Percentiles rank a stretch among this genome's conserved stretches.
Evolutionary conservation across 2,113 vertebrate species (phyloP).

Genomic region (Xenopus borealis): DNA sequence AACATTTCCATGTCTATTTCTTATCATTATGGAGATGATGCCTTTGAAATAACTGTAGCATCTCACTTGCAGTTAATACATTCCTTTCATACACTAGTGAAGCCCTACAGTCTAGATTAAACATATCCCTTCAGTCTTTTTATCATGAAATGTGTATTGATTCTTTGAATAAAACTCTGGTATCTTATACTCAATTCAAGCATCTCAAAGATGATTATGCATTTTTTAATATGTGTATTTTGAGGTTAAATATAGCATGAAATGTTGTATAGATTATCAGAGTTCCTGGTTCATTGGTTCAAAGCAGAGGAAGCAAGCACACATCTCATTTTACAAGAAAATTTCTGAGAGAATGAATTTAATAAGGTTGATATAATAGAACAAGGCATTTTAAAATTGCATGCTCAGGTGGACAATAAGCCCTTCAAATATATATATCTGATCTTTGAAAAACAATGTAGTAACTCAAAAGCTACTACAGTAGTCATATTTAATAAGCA

Average conservation of each 20-base stretch:
- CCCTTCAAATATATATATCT: slow-evolving; percentile 60
- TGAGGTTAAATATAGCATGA: slow-evolving; percentile 65
- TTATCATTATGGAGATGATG: neutral
- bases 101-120: slow-evolving; percentile 25
- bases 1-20: neutral
- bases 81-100: neutral
- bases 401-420: slow-evolving; percentile 65
- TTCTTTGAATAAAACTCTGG: slow-evolving; percentile 56
- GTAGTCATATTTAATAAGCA: slow-evolving; percentile 54
- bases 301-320: slow-evolving; percentile 52
- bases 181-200: slow-evolving; percentile 51
- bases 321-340: slow-evolving; percentile 73
- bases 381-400: slow-evolving; percentile 68
- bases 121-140: slow-evolving; percentile 42
- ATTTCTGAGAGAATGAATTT: slow-evolving; percentile 63
- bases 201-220: slow-evolving; percentile 63
- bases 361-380: slow-evolving; percentile 62
- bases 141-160: slow-evolving; percentile 53
- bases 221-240: slow-evolving; percentile 58
- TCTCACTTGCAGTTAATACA: slow-evolving; percentile 5
- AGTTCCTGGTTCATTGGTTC: slow-evolving; percentile 61
- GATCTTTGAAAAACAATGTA: slow-evolving; percentile 56
- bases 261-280: slow-evolving; percentile 57
- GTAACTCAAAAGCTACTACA: slow-evolving; percentile 52
- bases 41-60: neutral